These are phyloP conservation scores for Standfussiana lucernea DNA, from an alignment of 2,888 invertebrate species.

Conservation along the genomic window DNA sequence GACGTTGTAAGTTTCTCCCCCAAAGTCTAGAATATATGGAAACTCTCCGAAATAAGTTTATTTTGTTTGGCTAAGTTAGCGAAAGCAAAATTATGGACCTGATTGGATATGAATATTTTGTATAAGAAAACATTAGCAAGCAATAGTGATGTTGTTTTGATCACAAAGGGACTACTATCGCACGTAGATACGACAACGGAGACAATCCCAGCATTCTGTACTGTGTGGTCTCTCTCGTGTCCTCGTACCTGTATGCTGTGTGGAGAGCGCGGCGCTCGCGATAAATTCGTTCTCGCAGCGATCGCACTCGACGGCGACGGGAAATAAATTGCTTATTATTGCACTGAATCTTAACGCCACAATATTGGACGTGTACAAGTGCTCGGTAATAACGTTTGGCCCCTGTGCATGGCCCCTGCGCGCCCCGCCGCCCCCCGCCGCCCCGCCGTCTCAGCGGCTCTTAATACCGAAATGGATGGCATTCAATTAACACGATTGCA, in stretches of 20 bases:
- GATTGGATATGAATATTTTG: neutral
- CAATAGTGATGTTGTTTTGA: neutral
- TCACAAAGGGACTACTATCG: neutral
- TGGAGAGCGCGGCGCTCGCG: conserved; percentile 12
- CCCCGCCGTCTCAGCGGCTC: conserved; percentile 47
- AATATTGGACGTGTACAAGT: conserved; percentile 33
- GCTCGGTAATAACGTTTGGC: conserved; percentile 33
- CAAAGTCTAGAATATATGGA: neutral
- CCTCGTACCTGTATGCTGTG: neutral
- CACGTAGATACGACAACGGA: neutral
- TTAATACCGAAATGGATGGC: conserved; percentile 71
- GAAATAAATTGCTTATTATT: conserved; percentile 65
- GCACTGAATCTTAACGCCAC: conserved; percentile 53
- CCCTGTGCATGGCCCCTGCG: neutral
- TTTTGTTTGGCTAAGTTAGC: neutral
- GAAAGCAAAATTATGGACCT: neutral
- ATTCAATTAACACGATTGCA: conserved; percentile 74
- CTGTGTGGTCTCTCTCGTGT: neutral
- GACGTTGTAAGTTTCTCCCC: neutral
- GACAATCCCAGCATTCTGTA: neutral
- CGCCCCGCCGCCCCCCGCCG: no score
- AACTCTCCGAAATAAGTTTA: neutral
- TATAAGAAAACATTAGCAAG: neutral
- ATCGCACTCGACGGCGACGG: conserved; percentile 42
- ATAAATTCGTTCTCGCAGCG: conserved; percentile 33